These are phyloP conservation scores for Toxotes jaculatrix DNA, from an alignment of 2,113 vertebrate genomes.

Conservation along the genomic window DNA sequence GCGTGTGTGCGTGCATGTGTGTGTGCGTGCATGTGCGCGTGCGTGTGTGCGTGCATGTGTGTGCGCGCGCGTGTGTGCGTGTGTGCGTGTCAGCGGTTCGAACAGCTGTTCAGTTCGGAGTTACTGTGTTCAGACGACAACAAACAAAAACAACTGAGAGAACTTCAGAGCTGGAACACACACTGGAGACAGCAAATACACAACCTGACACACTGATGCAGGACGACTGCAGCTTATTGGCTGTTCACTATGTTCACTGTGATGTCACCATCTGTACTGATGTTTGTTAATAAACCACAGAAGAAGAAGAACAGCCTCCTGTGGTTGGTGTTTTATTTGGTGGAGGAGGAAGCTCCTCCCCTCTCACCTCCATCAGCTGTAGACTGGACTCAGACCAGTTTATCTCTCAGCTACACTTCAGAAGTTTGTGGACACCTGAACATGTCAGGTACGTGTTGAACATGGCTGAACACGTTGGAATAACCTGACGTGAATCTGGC, in stretches of 20 bases:
- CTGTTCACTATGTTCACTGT: slow-evolving; percentile 1
- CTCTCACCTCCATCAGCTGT: too few relatives aligned
- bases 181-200: slow-evolving; percentile 65
- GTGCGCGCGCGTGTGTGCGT: slow-evolving; percentile 29
- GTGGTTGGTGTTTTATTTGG: background rate
- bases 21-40: slow-evolving; percentile 27
- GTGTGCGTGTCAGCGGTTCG: slow-evolving; percentile 55
- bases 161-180: slow-evolving; percentile 58
- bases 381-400: too few relatives aligned
- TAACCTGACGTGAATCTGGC: too few relatives aligned
- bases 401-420: too few relatives aligned
- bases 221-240: background rate
- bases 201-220: slow-evolving; percentile 15
- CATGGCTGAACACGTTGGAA: too few relatives aligned
- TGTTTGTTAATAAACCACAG: slow-evolving; percentile 25
- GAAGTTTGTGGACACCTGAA: too few relatives aligned
- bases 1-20: background rate
- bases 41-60: slow-evolving; percentile 26
- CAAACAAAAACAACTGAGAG: slow-evolving; percentile 49
- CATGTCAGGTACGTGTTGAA: too few relatives aligned
- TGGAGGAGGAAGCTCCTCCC: too few relatives aligned
- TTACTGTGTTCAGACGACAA: background rate
- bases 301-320: background rate
- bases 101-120: slow-evolving; percentile 45
- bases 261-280: background rate